Base-by-base conservation (phyloP, 2,113 vertebrate genomes). In the Ammodytes dubius region DNA sequence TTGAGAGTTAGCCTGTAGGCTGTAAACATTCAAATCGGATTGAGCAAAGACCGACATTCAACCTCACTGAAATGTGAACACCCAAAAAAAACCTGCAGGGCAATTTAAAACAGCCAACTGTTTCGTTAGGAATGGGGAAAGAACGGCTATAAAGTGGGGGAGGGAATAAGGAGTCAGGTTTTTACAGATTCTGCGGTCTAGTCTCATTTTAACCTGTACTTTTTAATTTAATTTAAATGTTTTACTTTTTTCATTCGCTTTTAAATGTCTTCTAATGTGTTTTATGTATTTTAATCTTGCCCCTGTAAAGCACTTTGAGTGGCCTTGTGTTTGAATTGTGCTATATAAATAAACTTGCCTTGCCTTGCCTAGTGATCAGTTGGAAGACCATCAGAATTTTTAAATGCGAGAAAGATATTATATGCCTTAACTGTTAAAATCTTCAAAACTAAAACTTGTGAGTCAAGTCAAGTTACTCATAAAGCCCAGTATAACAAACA, bases 91-190 rank as follows among this genome's bases (percentile, higher is more conserved):
- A 74, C 57, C 39, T 19, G 78, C 14, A 67, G 65, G 42, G 85
- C 82, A 35, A 56, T 78, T 88, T 89, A 46, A 27, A 80, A 69
- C 47, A 40, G 45, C 11, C 14, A 15, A 74, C 43, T 27, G 27
- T 27, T 27, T 27, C 27, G 27, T 27, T 27, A 27, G 27, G 27
- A 27, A 27, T 27, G 1, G n/a, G n/a, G 7, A 4, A 19, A 13
- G 11, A 17, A 39, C 35, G 17, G 39, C 27, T 42, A 65, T 40
- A 35, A 37, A 6, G 15, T 4, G 39, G 40, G 40, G 52, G 53
- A 58, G n/a, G 61, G 15, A 46, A 19, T 40, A 13, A 12, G 5
- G 46, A 13, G 57, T 59, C 7, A 2, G 46, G 27, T 39, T 57
- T 58, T 66, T 43, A 27, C 27, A 3, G 49, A 14, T 39, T 61